Evolutionary conservation across 2,888 invertebrate genomes (phyloP).

Genomic region (Pocota personata): DNA sequence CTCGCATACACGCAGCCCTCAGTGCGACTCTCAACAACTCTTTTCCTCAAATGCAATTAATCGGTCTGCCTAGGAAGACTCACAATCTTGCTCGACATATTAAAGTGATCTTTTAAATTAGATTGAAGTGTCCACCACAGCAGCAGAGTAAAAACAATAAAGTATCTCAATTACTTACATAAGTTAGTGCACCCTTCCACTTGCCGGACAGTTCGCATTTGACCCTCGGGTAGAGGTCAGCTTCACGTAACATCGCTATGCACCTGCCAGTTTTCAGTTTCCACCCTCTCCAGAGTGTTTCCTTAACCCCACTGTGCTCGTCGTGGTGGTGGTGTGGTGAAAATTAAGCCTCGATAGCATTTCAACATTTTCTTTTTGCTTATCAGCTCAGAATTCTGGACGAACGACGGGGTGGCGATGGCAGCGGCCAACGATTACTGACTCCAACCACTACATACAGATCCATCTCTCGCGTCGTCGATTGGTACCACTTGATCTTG

Average conservation of each 20-base stretch:
- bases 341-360: constrained; percentile 36
- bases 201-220: not conserved
- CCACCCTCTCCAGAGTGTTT: not conserved
- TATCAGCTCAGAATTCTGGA: constrained; percentile 44
- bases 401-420: constrained; percentile 28
- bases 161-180: constrained; percentile 52
- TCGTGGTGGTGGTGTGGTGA: constrained; percentile 31
- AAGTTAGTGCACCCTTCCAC: constrained; percentile 47
- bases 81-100: constrained; percentile 23
- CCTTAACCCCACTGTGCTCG: not conserved
- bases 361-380: constrained; percentile 51
- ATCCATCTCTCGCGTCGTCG: constrained; percentile 44
- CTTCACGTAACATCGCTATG: not conserved
- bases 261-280: constrained; percentile 37
- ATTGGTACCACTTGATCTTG: constrained; percentile 73
- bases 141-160: constrained; percentile 32
- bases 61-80: constrained; percentile 45
- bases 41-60: constrained; percentile 62
- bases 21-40: constrained; percentile 51
- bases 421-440: constrained; percentile 1
- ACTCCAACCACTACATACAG: constrained; percentile 46
- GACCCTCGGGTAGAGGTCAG: constrained; percentile 50
- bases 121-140: constrained; percentile 53
- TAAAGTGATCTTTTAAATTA: constrained; percentile 56
- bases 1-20: not conserved